Base-by-base conservation (phyloP, 1,140 invertebrate genomes). In the Chionoecetes opilio region DNA sequence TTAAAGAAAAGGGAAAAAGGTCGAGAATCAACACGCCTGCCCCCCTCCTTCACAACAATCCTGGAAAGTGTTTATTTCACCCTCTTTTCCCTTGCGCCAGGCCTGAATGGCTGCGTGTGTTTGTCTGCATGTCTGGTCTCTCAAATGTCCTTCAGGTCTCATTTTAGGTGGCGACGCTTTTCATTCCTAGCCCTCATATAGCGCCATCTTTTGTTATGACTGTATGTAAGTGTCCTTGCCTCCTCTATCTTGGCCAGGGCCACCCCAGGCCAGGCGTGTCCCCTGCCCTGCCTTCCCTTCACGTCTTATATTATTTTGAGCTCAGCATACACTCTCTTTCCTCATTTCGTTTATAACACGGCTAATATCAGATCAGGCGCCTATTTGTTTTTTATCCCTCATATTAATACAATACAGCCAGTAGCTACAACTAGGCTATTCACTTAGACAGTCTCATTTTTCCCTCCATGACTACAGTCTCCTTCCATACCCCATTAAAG, bases 1-100 rank as follows among this genome's bases (percentile, higher is more conserved):
- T 38, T 38, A 38, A 87, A 32, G 85, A 87, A 34, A 38, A 87
- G 32, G 85, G 31, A 87, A 87, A 26, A 32, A 87, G 37, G 85
- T 88, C 32, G 21, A 14, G 87, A 41, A 26, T 37, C 8, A 9
- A 35, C 37, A 5, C 87, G 21, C 63, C 8, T n/a, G 63, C 63
- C 63, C n/a, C 35, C 32, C 0, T 35, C 31, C 35, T 86, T 34
- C 32, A 35, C 84, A 53, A 90, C n/a, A 31, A 17, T 90, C 38
- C 41, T 53, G 41, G 38, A 89, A 90, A 53, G 37, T 31, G 21
- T 82, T 84, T 84, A 82, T 92, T 34, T 34, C 14, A 8, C 29
- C 37, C 32, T 32, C 46, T 82, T 21, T 63, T 63, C 31, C 14
- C 34, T 53, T 31, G 32, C 53, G 32, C 11, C 9, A 53, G 26